Conservation (phyloP, 35 echinoderm and acorn worm species). For the Patiria miniata region DNA sequence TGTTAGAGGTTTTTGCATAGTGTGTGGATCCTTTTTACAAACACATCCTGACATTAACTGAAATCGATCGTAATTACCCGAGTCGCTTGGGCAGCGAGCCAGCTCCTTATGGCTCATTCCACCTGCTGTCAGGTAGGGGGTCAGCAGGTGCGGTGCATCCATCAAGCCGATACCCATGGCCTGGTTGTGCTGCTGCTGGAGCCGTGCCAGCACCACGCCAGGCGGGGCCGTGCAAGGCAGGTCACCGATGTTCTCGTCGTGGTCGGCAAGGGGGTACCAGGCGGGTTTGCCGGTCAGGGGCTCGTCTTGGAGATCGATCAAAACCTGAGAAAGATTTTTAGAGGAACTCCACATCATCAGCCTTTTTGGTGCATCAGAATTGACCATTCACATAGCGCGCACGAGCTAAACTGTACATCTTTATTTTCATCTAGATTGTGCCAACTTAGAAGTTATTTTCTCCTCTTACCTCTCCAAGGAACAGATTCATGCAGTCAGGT, state of each 20-base stretch:
- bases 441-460: too few relatives aligned
- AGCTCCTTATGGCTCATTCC: slow-evolving; percentile 3
- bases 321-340: neutral
- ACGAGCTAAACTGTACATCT: too few relatives aligned
- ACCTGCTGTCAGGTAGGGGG: neutral
- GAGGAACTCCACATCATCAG: neutral
- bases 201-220: slow-evolving; percentile 8
- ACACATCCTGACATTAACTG: too few relatives aligned
- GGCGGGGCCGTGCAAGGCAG: neutral
- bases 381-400: too few relatives aligned
- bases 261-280: slow-evolving; percentile 4
- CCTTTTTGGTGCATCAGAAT: too few relatives aligned
- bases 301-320: slow-evolving; percentile 17
- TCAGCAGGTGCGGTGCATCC: neutral
- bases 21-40: too few relatives aligned
- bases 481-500: slow-evolving; percentile 6
- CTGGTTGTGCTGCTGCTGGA: neutral
- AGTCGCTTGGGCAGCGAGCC: neutral
- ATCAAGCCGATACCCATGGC: slow-evolving; percentile 7
- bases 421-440: too few relatives aligned
- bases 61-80: neutral
- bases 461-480: slow-evolving; percentile 10
- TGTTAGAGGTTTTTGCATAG: too few relatives aligned
- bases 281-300: neutral
- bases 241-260: slow-evolving; percentile 11